Conservation (phyloP, 2,888 invertebrate genomes). For the Oscheius sp. region DNA sequence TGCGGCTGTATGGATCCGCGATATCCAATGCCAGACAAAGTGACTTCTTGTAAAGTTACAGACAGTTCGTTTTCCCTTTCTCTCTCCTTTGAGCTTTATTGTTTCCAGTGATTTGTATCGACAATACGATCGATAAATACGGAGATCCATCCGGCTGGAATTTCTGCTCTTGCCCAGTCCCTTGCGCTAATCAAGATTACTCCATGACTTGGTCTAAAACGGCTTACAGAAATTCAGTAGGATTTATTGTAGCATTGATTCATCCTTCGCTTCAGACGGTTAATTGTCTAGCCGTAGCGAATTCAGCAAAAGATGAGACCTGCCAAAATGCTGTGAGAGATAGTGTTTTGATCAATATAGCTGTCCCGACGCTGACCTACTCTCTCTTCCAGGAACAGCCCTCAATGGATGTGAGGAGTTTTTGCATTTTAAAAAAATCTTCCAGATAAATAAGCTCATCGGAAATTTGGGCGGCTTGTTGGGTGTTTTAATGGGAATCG, state of each 20-base stretch:
- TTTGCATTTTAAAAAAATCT: neutral
- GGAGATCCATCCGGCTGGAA: slow-evolving; percentile 31
- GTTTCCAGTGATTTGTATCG: slow-evolving; percentile 29
- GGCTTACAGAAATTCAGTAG: neutral
- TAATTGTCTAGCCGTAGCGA: neutral
- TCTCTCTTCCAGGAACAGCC: neutral
- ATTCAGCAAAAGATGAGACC: neutral
- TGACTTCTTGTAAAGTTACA: slow-evolving; percentile 35
- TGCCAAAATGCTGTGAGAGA: neutral
- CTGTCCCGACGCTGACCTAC: neutral
- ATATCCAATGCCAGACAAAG: slow-evolving; percentile 41
- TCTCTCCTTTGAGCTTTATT: too few species aligned
- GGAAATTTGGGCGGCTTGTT: slow-evolving; percentile 51
- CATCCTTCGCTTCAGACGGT: neutral
- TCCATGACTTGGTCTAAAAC: neutral
- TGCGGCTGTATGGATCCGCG: slow-evolving; percentile 60
- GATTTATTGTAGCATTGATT: neutral
- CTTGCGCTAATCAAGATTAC: slow-evolving; percentile 7
- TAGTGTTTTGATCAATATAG: neutral
- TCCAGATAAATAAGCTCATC: slow-evolving; percentile 8
- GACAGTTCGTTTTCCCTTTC: slow-evolving; percentile 17
- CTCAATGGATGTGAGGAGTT: slow-evolving; percentile 7
- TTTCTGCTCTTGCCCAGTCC: slow-evolving; percentile 30
- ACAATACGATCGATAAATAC: slow-evolving; percentile 1
- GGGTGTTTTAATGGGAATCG: slow-evolving; percentile 55